Evolutionary conservation across 2,888 invertebrate genomes (phyloP).

Genomic region (Cheilosia urbana): DNA sequence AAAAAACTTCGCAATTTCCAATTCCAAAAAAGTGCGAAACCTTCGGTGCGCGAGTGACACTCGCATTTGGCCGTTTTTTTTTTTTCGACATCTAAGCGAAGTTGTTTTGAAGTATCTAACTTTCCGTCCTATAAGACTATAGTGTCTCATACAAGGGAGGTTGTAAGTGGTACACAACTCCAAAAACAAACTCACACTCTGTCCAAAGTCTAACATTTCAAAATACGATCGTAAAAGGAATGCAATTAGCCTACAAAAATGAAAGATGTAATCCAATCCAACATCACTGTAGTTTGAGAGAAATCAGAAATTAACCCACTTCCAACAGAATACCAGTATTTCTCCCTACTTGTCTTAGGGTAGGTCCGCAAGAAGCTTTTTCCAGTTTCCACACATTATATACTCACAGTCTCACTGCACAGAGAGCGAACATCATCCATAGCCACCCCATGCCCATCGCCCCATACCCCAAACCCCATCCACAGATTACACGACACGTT

Average conservation of each 20-base stretch:
- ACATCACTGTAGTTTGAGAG: neutral
- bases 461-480: no score
- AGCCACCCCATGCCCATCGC: slow-evolving; percentile 1
- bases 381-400: slow-evolving; percentile 15
- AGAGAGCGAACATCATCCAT: slow-evolving; percentile 33
- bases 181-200: no score
- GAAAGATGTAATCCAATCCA: neutral
- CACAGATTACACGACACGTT: neutral
- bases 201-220: neutral
- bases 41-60: no score
- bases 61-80: no score
- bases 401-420: slow-evolving; percentile 15
- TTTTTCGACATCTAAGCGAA: no score
- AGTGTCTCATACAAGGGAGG: no score
- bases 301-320: slow-evolving; percentile 6
- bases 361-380: slow-evolving; percentile 53
- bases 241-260: neutral
- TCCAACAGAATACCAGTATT: slow-evolving; percentile 50
- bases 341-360: slow-evolving; percentile 45
- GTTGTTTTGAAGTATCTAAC: no score
- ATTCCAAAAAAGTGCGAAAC: no score
- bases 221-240: neutral
- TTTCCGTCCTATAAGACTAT: no score
- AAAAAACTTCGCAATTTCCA: no score
- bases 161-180: no score